phyloP scores from a whole-genome alignment of 2,888 invertebrate genomes.

The Agonopterix heracliana region DNA sequence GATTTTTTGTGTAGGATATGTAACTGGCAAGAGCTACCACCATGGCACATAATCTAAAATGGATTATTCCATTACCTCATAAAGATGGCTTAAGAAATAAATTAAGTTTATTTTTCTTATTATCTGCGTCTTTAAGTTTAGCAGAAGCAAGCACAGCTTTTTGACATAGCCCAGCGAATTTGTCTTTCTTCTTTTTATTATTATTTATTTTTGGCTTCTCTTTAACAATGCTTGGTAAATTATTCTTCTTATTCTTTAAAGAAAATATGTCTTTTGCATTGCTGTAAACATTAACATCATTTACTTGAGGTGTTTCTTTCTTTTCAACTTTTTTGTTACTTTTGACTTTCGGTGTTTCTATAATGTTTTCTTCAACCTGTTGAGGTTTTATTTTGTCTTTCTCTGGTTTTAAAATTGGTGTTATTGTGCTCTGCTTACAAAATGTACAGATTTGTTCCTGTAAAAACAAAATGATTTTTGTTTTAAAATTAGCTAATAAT shows the following conservation, averaged over 20 bases:
- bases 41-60: no score
- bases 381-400: constrained; percentile 12
- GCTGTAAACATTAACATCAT: constrained; percentile 45
- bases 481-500: no score
- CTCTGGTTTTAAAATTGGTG: constrained; percentile 31
- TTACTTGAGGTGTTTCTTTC: not conserved
- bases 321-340: constrained; percentile 5
- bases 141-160: constrained; percentile 57
- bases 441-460: constrained; percentile 54
- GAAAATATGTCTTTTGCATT: constrained; percentile 54
- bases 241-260: constrained; percentile 49
- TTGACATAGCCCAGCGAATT: constrained; percentile 61
- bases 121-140: constrained; percentile 44
- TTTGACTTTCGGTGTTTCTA: not conserved
- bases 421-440: constrained; percentile 40
- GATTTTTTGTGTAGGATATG: no score
- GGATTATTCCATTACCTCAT: constrained; percentile 3
- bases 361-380: not conserved
- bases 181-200: constrained; percentile 63
- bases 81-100: constrained; percentile 57
- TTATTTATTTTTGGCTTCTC: constrained; percentile 51
- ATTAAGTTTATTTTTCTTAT: constrained; percentile 42
- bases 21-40: no score
- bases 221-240: constrained; percentile 28
- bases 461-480: constrained; percentile 15